A percentile compares a stretch with the other conserved stretches of the same genome.
phyloP scores from a whole-genome alignment of 2,113 vertebrate species.

The Psittacus erithacus region DNA sequence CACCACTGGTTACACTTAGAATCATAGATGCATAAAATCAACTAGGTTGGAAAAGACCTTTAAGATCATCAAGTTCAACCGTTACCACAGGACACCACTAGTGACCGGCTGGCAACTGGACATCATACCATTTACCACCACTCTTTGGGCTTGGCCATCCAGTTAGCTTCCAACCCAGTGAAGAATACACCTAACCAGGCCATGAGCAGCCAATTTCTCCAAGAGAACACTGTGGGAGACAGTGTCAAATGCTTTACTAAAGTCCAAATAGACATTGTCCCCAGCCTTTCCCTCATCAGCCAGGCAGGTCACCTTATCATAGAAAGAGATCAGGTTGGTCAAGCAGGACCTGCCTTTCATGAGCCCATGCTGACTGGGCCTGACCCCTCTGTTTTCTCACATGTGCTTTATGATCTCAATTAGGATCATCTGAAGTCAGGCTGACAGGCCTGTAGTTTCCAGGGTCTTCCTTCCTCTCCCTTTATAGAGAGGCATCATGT shows the following conservation, averaged over 20 bases:
- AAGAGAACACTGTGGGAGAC: neutral
- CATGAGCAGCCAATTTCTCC: neutral
- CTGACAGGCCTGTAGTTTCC: neutral
- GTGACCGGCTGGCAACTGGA: neutral
- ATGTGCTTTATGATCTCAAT: neutral
- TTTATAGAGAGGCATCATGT: neutral
- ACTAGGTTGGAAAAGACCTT: neutral
- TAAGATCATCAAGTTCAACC: neutral
- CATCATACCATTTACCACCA: neutral
- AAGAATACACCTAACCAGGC: neutral
- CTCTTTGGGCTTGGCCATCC: neutral
- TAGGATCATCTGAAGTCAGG: neutral
- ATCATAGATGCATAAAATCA: neutral
- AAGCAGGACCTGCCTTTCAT: neutral
- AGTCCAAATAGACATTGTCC: neutral
- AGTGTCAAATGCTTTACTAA: neutral
- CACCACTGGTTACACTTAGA: neutral
- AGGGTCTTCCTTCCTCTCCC: neutral
- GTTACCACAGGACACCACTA: neutral
- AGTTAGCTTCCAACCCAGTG: neutral
- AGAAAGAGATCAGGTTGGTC: neutral
- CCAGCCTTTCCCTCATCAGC: neutral
- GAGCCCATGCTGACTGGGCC: neutral
- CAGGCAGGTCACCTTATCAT: neutral
- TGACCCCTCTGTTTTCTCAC: neutral